Evolutionary conservation across 1,140 invertebrate genomes (phyloP), one percentile per base, ranked within the genome.

Genomic region (Ericerus pela): DNA sequence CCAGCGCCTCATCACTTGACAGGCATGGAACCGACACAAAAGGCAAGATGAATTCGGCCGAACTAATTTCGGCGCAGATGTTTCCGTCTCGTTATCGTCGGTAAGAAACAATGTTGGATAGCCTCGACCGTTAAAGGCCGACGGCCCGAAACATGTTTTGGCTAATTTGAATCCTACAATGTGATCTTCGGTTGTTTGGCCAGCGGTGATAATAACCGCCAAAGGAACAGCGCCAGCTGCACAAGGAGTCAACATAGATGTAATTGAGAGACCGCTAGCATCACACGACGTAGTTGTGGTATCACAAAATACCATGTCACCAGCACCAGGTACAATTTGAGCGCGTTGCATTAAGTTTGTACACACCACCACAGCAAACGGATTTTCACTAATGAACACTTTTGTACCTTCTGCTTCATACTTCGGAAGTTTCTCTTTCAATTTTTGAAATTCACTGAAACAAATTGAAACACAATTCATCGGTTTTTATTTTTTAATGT

Each of bases 261-360:
- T 52, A 16, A 57, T 38, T n/a, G 16, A 33, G 36, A 30, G 30
- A n/a, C 43, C 43, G 22, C 31, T 30, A 33, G 30, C 20, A 57
- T 57, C 55, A 33, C 55, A 57, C 16, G 55, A 24, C 4, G 24
- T 38, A 1, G 41, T 56, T n/a, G n/a, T n/a, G 8, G 27, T 37
- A 27, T 57, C 55, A 8, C 51, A 28, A 26, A 57, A 57, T 4
- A 57, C 43, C n/a, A 57, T 36, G 4, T 26, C 28, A 31, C 55
- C 26, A 24, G 43, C 18, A 36, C 20, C 30, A 24, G 18, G 30
- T 47, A 27, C 18, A 33, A 33, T 30, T 22, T 52, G 43, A 6
- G 43, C 55, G 26, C 43, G 51, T 57, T 57, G 22, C 55, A 52
- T 57, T 6, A 56, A n/a, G n/a, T n/a, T n/a, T n/a, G n/a, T n/a